These are phyloP conservation scores for Oryzias dopingdopingensis DNA, from an alignment of 2,797 vertebrate species.

Conservation along the genomic window DNA sequence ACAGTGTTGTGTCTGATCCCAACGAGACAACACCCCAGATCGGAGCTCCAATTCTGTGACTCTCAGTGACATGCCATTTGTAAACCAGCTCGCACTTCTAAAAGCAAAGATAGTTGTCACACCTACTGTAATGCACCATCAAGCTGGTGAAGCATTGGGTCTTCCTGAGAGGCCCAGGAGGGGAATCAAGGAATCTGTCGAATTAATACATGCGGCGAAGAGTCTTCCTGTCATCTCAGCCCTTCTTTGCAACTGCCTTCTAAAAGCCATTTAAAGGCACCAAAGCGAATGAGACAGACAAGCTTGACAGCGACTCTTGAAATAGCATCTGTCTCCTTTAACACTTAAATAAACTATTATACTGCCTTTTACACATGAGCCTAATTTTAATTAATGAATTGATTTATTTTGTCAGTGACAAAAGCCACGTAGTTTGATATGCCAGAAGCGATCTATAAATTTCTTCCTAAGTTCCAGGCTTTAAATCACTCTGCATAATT, in stretches of 20 bases:
- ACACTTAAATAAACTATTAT: constrained; percentile 75
- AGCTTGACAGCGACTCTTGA: constrained; percentile 63
- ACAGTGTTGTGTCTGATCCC: background rate
- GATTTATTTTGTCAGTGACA: constrained; percentile 76
- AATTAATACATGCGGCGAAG: constrained; percentile 72
- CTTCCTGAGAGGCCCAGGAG: constrained; percentile 70
- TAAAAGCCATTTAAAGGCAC: constrained; percentile 66
- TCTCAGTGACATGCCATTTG: constrained; percentile 62
- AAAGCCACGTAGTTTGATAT: constrained; percentile 51
- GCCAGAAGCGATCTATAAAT: constrained; percentile 60
- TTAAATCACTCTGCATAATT: constrained; percentile 41
- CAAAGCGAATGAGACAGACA: constrained; percentile 61
- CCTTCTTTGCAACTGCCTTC: constrained; percentile 67
- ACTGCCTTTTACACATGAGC: constrained; percentile 58
- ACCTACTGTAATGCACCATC: constrained; percentile 71
- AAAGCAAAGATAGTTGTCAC: constrained; percentile 76
- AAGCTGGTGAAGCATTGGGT: constrained; percentile 54
- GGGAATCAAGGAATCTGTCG: constrained; percentile 77
- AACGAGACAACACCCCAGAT: constrained; percentile 49
- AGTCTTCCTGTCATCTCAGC: constrained; percentile 63
- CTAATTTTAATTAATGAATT: constrained; percentile 79
- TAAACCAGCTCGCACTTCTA: constrained; percentile 62
- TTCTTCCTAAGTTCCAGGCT: constrained; percentile 27
- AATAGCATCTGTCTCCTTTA: constrained; percentile 81
- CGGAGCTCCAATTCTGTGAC: constrained; percentile 48